These are phyloP conservation scores for Falco berigora DNA, from an alignment of 2,797 vertebrate genomes.

Conservation along the genomic window DNA sequence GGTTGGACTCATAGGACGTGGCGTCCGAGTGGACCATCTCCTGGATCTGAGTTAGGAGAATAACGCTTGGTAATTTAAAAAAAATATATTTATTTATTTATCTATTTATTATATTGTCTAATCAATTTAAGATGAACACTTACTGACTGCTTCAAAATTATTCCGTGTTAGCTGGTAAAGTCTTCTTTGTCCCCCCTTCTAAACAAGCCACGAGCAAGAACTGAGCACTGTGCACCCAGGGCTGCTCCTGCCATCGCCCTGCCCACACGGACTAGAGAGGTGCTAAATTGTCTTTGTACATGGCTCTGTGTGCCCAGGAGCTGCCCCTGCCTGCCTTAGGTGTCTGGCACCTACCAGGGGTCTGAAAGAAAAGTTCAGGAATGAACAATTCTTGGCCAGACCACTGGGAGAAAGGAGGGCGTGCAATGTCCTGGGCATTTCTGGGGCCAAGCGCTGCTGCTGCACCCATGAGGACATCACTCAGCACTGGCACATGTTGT, in stretches of 20 bases:
- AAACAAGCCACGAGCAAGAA: background rate
- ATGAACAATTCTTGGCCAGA: background rate
- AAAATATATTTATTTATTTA: background rate
- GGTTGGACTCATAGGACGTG: slow-evolving; percentile 85
- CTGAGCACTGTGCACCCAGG: rapidly evolving
- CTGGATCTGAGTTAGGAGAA: slow-evolving; percentile 84
- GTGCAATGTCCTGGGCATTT: background rate
- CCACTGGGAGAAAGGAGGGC: background rate
- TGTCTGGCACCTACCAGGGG: background rate
- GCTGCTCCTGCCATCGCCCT: background rate
- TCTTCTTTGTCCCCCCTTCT: background rate
- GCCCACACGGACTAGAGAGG: rapidly evolving
- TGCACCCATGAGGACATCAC: rapidly evolving
- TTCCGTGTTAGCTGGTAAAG: rapidly evolving
- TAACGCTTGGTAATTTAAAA: background rate
- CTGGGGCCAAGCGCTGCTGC: background rate
- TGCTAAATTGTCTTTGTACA: background rate
- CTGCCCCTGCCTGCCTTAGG: background rate
- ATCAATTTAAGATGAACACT: background rate
- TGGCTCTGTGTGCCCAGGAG: background rate
- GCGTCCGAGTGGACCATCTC: slow-evolving; percentile 94
- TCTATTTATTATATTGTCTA: background rate
- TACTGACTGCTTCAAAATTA: background rate
- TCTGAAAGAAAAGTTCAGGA: background rate
- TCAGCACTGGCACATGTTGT: background rate